phyloP scores from a whole-genome alignment of 2,113 vertebrate species.

The Pomatorhinus ruficollis region DNA sequence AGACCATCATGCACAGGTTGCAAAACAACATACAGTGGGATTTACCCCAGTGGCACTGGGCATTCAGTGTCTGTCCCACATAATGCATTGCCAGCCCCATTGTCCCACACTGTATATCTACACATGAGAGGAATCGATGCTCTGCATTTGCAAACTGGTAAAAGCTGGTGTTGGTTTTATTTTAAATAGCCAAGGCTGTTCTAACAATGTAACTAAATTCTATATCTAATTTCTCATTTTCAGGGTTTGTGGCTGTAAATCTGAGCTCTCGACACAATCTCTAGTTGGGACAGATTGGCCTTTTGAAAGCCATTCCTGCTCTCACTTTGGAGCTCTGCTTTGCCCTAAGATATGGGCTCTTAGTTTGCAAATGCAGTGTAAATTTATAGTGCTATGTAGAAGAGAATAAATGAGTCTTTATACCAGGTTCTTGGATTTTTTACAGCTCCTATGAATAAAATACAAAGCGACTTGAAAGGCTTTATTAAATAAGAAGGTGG shows the following conservation, averaged over 20 bases:
- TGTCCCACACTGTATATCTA: not conserved
- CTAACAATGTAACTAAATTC: not conserved
- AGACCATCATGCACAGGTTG: accelerated
- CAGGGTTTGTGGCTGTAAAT: constrained; percentile 16
- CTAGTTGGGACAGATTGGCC: constrained; percentile 36
- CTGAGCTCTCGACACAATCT: not conserved
- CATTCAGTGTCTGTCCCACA: not conserved
- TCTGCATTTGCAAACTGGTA: not conserved
- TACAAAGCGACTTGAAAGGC: constrained; percentile 41
- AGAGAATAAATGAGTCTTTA: constrained; percentile 68
- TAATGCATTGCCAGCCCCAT: not conserved
- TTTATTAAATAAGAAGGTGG: constrained; percentile 55
- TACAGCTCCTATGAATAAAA: constrained; percentile 66
- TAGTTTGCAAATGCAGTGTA: constrained; percentile 59
- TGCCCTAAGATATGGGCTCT: constrained; percentile 51
- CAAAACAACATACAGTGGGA: not conserved
- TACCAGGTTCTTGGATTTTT: constrained; percentile 30
- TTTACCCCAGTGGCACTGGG: not conserved
- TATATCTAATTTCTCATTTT: not conserved
- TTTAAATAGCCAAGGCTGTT: not conserved
- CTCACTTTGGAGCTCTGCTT: constrained; percentile 33
- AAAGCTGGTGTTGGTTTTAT: not conserved
- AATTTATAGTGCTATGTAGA: constrained; percentile 55
- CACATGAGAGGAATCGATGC: not conserved
- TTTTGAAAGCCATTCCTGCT: constrained; percentile 30